Base-by-base conservation (phyloP, 2,797 vertebrate species). In the Poliocrania exsul region DNA sequence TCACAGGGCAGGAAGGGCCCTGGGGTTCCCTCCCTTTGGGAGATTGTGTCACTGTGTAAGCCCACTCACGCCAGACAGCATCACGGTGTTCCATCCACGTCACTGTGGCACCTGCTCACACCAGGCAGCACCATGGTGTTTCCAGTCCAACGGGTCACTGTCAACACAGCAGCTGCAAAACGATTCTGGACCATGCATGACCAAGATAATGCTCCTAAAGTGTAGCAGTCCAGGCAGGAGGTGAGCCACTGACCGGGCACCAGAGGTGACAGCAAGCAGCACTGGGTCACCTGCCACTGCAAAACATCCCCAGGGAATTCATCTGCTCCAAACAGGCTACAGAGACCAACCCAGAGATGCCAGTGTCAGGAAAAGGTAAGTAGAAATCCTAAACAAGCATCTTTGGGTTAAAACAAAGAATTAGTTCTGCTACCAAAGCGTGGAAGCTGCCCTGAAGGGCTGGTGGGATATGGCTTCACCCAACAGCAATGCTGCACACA, bases 381-480 rank as follows among this genome's bases (percentile, higher is more conserved):
- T 80, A 64, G 37, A 51, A 53, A 40, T 47, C 46, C 58, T 51
- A 51, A 35, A 21, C 54, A 24, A 44, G 9, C 66, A 84, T 94
- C 97, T 97, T 97, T 97, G 96, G 97, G 95, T 93, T 94, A 62
- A 94, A 88, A 80, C 70, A 49, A 35, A 71, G 65, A 18, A 26
- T 38, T 19, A 84, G 62, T 85, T 88, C 73, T 83, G 84, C 92
- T 86, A 95, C 91, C 66, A 70, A 69, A 91, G 74, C 95, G 80
- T 92, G 42, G 53, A 89, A 89, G 88, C 91, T 92, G 89, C 96
- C 93, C 70, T 57, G 86, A 73, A 84, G 89, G 95, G 96, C 95
- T 72, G 95, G 97, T 69, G 56, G 95, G 94, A 96, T 97, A 98
- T 97, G 98, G 98, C 98, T 98, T 98, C 97, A 97, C 95, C 81